A percentile compares a stretch with the other conserved stretches of the same genome.
Conservation (phyloP, 2,888 invertebrate species). For the Tenthredo livida region DNA sequence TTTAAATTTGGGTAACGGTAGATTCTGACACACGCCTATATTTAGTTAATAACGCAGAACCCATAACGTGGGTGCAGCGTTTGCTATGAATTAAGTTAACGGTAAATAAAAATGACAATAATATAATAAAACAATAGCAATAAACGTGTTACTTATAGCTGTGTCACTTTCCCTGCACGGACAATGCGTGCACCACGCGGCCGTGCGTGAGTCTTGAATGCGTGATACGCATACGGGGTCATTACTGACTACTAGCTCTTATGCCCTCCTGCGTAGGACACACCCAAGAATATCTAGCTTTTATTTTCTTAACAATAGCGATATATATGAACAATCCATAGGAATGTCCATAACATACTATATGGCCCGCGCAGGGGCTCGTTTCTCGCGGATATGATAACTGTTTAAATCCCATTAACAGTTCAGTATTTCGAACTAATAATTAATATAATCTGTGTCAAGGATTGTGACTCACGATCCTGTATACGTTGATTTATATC, state of each 20-base stretch:
- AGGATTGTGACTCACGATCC: background rate
- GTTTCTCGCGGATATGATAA: background rate
- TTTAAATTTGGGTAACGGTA: background rate
- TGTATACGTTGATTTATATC: background rate
- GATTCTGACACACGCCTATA: background rate
- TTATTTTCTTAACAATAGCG: conserved; percentile 15
- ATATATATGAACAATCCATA: background rate
- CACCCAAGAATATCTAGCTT: conserved; percentile 37
- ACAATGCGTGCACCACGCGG: conserved; percentile 44
- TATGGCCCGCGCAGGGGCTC: background rate
- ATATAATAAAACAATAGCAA: conserved; percentile 14
- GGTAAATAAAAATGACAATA: background rate
- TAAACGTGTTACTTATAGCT: background rate
- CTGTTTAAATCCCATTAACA: background rate
- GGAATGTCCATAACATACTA: background rate
- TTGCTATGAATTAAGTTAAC: conserved; percentile 1
- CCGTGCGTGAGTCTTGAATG: conserved; percentile 54
- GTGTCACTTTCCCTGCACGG: conserved; percentile 51
- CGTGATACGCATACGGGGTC: conserved; percentile 73
- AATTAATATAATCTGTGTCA: background rate
- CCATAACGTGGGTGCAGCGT: background rate
- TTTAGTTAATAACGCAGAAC: background rate
- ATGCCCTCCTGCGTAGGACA: conserved; percentile 12
- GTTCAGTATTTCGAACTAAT: background rate
- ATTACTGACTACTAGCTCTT: conserved; percentile 57